Percentiles rank a stretch among this genome's conserved stretches.
phyloP scores from a whole-genome alignment of 2,888 invertebrate species.

The Leptura quadrifasciata region DNA sequence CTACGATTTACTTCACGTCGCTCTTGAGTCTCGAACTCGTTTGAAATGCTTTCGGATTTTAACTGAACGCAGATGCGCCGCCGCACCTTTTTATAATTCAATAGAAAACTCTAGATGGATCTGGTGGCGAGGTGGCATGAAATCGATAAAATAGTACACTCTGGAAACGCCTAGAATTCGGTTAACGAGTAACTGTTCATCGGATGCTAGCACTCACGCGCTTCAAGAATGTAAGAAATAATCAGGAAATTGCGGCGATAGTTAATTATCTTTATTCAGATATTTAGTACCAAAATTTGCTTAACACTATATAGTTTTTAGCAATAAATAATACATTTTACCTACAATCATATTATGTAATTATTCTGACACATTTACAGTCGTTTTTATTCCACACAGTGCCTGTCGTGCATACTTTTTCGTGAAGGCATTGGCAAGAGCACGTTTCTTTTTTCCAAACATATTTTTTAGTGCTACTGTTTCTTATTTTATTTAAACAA shows the following conservation, averaged over 20 bases:
- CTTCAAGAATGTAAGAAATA: too few species aligned
- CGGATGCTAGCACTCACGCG: neutral
- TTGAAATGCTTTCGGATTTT: constrained; percentile 9
- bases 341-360: constrained; percentile 2
- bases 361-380: constrained; percentile 42
- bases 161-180: constrained; percentile 16
- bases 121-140: neutral
- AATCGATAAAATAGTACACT: constrained; percentile 7
- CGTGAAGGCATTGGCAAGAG: constrained; percentile 43
- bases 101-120: constrained; percentile 27
- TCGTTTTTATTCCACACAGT: constrained; percentile 44
- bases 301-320: neutral
- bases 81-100: constrained; percentile 9
- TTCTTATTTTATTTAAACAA: constrained; percentile 39
- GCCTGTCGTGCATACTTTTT: constrained; percentile 46
- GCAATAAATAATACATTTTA: neutral
- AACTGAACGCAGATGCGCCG: neutral
- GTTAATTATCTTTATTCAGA: too few species aligned
- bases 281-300: neutral
- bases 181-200: constrained; percentile 8
- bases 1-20: neutral
- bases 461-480: constrained; percentile 33
- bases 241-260: too few species aligned
- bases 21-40: neutral
- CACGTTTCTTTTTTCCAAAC: constrained; percentile 45